Percentiles rank a stretch among this genome's conserved stretches.
Evolutionary conservation across 1,140 invertebrate genomes (phyloP).

Genomic region (Caligus rogercresseyi): DNA sequence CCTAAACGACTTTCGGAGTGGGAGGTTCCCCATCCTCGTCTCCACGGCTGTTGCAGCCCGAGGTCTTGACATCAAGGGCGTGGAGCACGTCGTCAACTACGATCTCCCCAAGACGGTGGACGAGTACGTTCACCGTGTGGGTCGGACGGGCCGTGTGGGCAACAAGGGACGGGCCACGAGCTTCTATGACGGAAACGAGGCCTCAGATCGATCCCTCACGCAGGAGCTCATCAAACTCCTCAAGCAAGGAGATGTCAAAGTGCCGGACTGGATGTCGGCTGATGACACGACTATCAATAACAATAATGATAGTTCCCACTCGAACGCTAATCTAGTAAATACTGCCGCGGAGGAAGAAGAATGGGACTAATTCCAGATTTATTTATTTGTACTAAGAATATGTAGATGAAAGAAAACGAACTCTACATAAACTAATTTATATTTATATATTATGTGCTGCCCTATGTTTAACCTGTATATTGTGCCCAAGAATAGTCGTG

Average conservation of each 20-base stretch:
- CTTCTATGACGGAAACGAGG: conserved; percentile 48
- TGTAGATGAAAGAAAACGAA: too few species aligned
- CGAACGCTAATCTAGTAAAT: not conserved
- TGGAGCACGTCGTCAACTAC: conserved; percentile 76
- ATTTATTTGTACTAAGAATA: too few species aligned
- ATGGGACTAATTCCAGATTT: not conserved
- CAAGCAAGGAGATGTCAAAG: not conserved
- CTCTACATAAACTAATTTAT: too few species aligned
- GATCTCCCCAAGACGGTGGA: conserved; percentile 71
- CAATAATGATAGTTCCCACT: not conserved
- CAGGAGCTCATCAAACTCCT: not conserved
- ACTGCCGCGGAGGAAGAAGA: not conserved
- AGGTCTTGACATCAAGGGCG: conserved; percentile 64
- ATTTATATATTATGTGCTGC: too few species aligned
- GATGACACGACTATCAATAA: not conserved
- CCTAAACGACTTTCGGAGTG: conserved; percentile 56
- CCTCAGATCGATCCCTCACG: not conserved
- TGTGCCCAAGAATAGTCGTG: too few species aligned
- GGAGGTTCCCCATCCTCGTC: conserved; percentile 54
- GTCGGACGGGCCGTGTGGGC: conserved; percentile 78
- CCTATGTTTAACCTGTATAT: too few species aligned
- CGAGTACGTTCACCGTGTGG: conserved; percentile 88
- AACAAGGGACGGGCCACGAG: conserved; percentile 72
- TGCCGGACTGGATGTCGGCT: not conserved
- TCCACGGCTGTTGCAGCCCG: conserved; percentile 83